Evolutionary conservation across 2,888 invertebrate genomes (phyloP).

Genomic region (Acrobasis suavella): DNA sequence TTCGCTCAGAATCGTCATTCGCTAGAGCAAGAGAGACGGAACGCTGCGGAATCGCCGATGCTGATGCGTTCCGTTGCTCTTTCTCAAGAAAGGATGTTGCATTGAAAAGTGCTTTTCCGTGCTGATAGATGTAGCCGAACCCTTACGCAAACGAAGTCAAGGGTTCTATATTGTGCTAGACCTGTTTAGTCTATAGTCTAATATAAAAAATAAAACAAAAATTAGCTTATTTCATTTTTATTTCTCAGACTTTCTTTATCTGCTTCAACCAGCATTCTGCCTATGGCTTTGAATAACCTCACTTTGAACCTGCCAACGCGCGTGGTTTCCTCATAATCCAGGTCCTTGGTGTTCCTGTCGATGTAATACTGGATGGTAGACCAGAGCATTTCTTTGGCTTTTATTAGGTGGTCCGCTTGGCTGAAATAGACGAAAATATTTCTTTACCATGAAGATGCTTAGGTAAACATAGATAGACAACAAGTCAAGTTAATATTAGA

Average conservation of each 20-base stretch:
- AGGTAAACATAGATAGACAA: no score
- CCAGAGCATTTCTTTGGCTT: slow-evolving; percentile 75
- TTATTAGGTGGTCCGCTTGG: slow-evolving; percentile 68
- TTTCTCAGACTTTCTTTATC: slow-evolving; percentile 36
- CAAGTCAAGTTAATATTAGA: neutral
- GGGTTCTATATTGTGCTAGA: no score
- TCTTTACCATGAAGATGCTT: no score
- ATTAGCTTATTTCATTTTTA: neutral
- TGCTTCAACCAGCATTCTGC: slow-evolving; percentile 60
- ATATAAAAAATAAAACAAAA: neutral
- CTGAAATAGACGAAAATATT: slow-evolving; percentile 62
- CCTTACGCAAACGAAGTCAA: no score
- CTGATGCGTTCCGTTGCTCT: no score
- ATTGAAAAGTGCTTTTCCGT: no score
- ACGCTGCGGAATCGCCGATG: no score
- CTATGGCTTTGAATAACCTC: slow-evolving; percentile 56
- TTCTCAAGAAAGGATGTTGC: no score
- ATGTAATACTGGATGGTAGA: slow-evolving; percentile 73
- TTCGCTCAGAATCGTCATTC: no score
- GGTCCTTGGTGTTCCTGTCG: slow-evolving; percentile 56
- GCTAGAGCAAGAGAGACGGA: no score
- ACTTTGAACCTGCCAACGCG: slow-evolving; percentile 52
- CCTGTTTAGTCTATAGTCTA: no score
- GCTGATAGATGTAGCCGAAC: no score
- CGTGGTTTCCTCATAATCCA: slow-evolving; percentile 47